Conservation (phyloP, 2,888 invertebrate species). For the Vanessa cardui region DNA sequence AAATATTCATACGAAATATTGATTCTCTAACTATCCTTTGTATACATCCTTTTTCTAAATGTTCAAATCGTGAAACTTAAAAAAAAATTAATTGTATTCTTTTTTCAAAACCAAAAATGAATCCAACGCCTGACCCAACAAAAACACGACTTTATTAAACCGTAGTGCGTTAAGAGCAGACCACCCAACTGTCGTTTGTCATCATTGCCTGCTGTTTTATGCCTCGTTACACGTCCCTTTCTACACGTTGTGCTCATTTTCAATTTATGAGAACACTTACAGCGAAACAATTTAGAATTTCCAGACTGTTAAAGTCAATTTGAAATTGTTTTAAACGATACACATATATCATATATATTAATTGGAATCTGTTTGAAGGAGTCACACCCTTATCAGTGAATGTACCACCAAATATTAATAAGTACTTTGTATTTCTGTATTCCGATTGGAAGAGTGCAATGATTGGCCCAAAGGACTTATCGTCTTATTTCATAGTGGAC, state of each 20-base stretch:
- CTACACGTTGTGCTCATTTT: conserved; percentile 37
- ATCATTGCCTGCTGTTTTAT: conserved; percentile 36
- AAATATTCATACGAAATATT: too few species aligned
- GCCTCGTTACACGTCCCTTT: conserved; percentile 34
- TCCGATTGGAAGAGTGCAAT: too few species aligned
- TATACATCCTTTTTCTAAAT: too few species aligned
- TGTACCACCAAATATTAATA: too few species aligned
- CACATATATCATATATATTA: too few species aligned
- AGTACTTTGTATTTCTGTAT: too few species aligned
- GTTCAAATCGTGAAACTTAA: too few species aligned
- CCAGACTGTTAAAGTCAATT: conserved; percentile 5
- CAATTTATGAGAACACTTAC: conserved; percentile 31
- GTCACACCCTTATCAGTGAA: too few species aligned
- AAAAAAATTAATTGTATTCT: neutral
- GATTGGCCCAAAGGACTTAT: too few species aligned
- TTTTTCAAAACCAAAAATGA: neutral
- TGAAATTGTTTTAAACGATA: neutral
- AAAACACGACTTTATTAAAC: neutral
- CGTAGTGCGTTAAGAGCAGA: conserved; percentile 22
- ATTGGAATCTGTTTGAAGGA: too few species aligned
- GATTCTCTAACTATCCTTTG: too few species aligned
- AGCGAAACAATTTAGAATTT: conserved; percentile 13
- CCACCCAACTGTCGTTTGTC: conserved; percentile 40
- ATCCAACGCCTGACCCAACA: neutral
- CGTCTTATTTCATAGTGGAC: too few species aligned